Evolutionary conservation across 2,113 vertebrate species (phyloP), one percentile per base, ranked within the genome.

Genomic region (Athene noctua): DNA sequence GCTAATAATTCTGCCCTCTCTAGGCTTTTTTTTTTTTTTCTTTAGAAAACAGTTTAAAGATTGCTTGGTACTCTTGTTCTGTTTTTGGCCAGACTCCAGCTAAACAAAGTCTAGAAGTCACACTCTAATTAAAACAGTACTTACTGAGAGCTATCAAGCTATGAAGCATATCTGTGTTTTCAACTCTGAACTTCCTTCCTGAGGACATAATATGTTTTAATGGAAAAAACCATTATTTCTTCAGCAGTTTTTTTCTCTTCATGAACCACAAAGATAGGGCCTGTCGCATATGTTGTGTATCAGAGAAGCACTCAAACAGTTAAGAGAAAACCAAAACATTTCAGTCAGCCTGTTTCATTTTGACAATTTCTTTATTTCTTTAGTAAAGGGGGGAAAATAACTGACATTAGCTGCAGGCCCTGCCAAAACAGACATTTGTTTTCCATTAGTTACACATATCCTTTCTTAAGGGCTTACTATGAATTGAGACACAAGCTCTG

Each of bases 341-440:
- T 96, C 73, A 81, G 90, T 57, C 72, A 83, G 86, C 47, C 65
- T 94, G 83, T 88, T 96, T 95, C 38, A 77, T 95, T 97, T 81
- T 79, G 91, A 72, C 0, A 3, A 92, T 96, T 94, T 94, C 94
- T 97, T 96, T 74, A 85, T 92, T 96, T 81, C 94, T 87, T 80
- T 83, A 87, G 75, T 71, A 94, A 73, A 91, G 62, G 30, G 59
- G 68, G 75, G 47, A 83, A 96, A 97, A 91, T 94, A 96, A 89
- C 84, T 96, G 95, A 98, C 42, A 77, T 98, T 96, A 97, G 94
- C 89, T 87, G 38, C 11, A 62, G 61, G 91, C 85, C 26, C 44
- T 97, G 98, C 98, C 98, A 98, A 97, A 97, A 88, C 2, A 88
- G 97, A 94, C 98, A 98, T 97, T 97, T 98, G 98, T 91, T 98